Evolutionary conservation across 2,113 vertebrate genomes (phyloP).

Genomic region (Uria lomvia): DNA sequence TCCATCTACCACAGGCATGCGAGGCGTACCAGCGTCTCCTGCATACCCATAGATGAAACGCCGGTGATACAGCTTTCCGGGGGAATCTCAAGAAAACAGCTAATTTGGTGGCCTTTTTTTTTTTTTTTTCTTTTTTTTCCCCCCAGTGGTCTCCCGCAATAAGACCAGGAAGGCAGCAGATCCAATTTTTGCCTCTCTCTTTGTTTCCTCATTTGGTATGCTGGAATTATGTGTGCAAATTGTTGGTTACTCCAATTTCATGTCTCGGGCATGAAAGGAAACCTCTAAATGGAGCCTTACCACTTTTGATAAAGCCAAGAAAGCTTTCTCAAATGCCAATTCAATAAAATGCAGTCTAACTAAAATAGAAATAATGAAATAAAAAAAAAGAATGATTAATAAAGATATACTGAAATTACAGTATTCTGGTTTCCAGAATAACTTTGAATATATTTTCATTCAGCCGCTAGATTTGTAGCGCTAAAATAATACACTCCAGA

Average conservation of each 20-base stretch:
- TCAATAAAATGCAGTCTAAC: constrained; percentile 5
- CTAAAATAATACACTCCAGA: background rate
- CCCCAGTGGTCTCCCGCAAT: background rate
- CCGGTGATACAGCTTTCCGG: background rate
- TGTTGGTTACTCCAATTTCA: constrained; percentile 42
- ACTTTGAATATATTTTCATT: constrained; percentile 33
- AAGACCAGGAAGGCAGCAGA: background rate
- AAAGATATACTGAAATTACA: background rate
- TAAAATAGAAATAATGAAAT: background rate
- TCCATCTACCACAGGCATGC: constrained; percentile 58
- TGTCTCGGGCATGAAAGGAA: constrained; percentile 35
- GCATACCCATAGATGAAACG: background rate
- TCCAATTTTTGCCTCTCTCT: constrained; percentile 20
- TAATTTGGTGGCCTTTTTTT: background rate
- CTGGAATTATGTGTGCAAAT: constrained; percentile 40
- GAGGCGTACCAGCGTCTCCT: background rate
- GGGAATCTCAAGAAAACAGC: constrained; percentile 9
- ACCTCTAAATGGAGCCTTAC: constrained; percentile 12
- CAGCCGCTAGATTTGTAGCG: background rate
- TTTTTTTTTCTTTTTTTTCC: background rate
- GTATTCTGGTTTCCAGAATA: constrained; percentile 22
- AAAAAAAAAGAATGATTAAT: background rate
- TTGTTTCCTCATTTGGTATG: constrained; percentile 14
- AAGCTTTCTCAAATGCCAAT: constrained; percentile 16
- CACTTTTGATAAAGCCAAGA: background rate